phyloP scores from a whole-genome alignment of 1,140 invertebrate genomes.

The Cyclina sinensis region DNA sequence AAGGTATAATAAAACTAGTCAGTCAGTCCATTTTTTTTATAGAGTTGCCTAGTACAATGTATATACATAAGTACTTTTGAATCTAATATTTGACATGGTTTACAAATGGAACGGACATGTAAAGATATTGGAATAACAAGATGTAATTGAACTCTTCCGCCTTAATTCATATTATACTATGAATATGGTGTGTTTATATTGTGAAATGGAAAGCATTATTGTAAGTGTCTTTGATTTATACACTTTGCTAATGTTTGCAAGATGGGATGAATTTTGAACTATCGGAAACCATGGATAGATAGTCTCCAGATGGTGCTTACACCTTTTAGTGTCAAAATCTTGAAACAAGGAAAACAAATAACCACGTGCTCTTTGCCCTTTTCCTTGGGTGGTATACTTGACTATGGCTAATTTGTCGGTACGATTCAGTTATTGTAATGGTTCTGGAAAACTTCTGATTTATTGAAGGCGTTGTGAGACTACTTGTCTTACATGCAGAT shows the following conservation, averaged over 20 bases:
- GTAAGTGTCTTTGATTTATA: slow-evolving; percentile 32
- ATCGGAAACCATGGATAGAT: background rate
- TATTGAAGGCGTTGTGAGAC: too few species aligned
- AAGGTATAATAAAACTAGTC: too few species aligned
- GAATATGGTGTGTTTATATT: slow-evolving; percentile 14
- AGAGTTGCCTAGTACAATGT: too few species aligned
- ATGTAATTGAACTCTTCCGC: background rate
- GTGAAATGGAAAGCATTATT: slow-evolving; percentile 50
- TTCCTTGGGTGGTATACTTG: slow-evolving; percentile 27
- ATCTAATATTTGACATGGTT: too few species aligned
- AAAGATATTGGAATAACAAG: too few species aligned
- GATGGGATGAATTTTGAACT: slow-evolving; percentile 40
- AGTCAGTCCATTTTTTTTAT: too few species aligned
- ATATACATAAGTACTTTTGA: too few species aligned
- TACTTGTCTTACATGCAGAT: too few species aligned
- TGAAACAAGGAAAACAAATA: slow-evolving; percentile 52
- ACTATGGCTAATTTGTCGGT: background rate
- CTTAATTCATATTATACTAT: background rate
- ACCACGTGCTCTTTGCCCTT: background rate
- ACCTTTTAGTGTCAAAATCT: slow-evolving; percentile 48
- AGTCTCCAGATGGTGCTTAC: background rate
- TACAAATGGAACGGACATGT: too few species aligned
- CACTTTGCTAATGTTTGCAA: slow-evolving; percentile 7
- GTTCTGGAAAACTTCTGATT: too few species aligned
- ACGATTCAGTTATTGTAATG: too few species aligned